These are phyloP conservation scores for Batillaria attramentaria DNA, from an alignment of 1,140 invertebrate genomes.

Conservation along the genomic window DNA sequence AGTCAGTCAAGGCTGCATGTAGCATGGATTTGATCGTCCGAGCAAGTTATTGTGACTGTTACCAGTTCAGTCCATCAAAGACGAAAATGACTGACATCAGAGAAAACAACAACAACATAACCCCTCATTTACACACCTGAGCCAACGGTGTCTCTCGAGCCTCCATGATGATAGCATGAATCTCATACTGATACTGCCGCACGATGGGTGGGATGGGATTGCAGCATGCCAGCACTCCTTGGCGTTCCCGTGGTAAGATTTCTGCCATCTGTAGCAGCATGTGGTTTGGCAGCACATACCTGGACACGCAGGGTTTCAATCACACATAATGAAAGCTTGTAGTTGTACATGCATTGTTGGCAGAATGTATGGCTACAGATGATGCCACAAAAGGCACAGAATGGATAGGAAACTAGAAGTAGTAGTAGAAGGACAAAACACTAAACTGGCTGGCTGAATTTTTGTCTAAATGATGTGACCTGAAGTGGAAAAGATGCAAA, in stretches of 20 bases:
- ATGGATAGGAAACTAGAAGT: too few relatives aligned
- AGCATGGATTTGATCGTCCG: background rate
- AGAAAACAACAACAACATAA: background rate
- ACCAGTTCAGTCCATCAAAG: background rate
- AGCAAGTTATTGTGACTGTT: background rate
- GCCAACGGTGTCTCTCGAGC: slow-evolving; percentile 83
- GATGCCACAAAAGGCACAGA: too few relatives aligned
- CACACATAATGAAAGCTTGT: too few relatives aligned
- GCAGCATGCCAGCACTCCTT: slow-evolving; percentile 94
- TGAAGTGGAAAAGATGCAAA: too few relatives aligned
- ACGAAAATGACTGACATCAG: background rate
- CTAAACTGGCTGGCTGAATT: too few relatives aligned
- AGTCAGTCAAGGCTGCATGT: background rate
- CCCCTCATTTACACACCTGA: slow-evolving; percentile 73
- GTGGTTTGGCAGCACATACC: slow-evolving; percentile 95
- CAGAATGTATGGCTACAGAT: too few relatives aligned
- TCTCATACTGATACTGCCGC: slow-evolving; percentile 80
- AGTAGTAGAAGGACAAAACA: too few relatives aligned
- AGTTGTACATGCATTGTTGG: too few relatives aligned
- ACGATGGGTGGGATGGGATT: slow-evolving; percentile 93
- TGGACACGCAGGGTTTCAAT: too few relatives aligned
- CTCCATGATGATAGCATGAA: slow-evolving; percentile 83
- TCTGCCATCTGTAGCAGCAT: slow-evolving; percentile 94
- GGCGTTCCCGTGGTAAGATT: slow-evolving; percentile 90
- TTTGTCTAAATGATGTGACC: too few relatives aligned